Evolutionary conservation across 2,888 invertebrate species (phyloP).

Genomic region (Dascillus cervinus): DNA sequence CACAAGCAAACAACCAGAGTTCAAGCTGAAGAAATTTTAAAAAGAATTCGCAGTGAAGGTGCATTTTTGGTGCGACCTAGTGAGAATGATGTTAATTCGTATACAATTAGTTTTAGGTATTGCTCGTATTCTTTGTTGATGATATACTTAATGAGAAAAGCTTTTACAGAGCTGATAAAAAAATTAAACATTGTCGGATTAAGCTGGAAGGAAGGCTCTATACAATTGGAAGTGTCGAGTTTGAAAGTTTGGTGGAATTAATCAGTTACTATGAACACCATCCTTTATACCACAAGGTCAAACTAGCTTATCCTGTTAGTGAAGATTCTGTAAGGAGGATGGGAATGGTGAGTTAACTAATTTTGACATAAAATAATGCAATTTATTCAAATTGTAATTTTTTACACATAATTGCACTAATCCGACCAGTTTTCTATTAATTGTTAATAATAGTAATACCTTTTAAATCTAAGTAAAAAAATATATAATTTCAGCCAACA

Average conservation of each 20-base stretch:
- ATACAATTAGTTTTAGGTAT: conserved; percentile 92
- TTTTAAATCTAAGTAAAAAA: too few relatives aligned
- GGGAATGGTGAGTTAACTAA: conserved; percentile 49
- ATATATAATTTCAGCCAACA: too few relatives aligned
- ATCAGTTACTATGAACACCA: conserved; percentile 86
- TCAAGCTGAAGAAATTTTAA: conserved; percentile 83
- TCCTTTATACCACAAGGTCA: conserved; percentile 86
- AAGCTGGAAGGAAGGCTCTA: conserved; percentile 87
- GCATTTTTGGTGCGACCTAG: conserved; percentile 91
- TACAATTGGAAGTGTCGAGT: conserved; percentile 83
- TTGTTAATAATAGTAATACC: too few relatives aligned
- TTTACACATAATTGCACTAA: conserved; percentile 30
- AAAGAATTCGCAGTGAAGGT: conserved; percentile 78
- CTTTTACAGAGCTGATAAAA: conserved; percentile 70
- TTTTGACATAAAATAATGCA: conserved; percentile 1
- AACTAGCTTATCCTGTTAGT: conserved; percentile 75
- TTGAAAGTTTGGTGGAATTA: conserved; percentile 92
- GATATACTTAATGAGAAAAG: too few relatives aligned
- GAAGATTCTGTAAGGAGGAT: conserved; percentile 61
- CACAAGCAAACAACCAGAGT: conserved; percentile 71
- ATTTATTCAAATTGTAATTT: conserved; percentile 8
- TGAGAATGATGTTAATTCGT: conserved; percentile 76
- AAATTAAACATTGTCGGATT: conserved; percentile 95
- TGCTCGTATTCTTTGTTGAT: too few relatives aligned
- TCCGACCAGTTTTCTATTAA: conserved; percentile 24